phyloP scores from a whole-genome alignment of 2,113 vertebrate genomes.

The Mastomys natalensis region DNA sequence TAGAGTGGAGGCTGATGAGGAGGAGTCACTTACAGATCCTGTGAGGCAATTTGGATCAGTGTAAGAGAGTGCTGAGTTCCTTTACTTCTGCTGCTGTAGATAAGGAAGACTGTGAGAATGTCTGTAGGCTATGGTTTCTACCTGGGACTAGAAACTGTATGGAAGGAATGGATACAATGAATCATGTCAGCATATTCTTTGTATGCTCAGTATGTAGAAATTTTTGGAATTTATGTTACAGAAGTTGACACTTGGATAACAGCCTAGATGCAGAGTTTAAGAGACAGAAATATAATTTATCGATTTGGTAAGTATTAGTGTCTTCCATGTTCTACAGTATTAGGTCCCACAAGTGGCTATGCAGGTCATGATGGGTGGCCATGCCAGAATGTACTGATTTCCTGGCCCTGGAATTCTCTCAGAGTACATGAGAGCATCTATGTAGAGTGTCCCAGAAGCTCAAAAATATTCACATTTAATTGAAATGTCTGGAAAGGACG shows the following conservation, averaged over 20 bases:
- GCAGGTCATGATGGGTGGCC: background rate
- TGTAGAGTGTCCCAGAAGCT: background rate
- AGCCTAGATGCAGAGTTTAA: constrained; percentile 9
- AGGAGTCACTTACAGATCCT: background rate
- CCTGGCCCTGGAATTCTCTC: background rate
- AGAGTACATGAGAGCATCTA: background rate
- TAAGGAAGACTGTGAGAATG: background rate
- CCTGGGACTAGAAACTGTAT: background rate
- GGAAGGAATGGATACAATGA: background rate
- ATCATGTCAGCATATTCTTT: background rate
- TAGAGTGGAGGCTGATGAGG: background rate
- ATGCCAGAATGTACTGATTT: background rate
- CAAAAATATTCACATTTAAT: background rate
- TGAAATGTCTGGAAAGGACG: background rate
- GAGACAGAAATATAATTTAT: constrained; percentile 32
- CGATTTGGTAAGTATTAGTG: background rate
- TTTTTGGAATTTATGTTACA: constrained; percentile 33
- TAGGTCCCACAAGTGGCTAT: background rate
- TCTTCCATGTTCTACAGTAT: background rate
- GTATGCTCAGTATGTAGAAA: background rate
- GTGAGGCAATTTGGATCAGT: constrained; percentile 15
- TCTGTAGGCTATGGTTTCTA: background rate
- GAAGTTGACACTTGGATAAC: background rate
- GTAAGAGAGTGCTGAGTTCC: background rate
- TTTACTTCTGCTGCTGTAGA: background rate